These are phyloP conservation scores for Plagiodera versicolora DNA, from an alignment of 2,888 invertebrate species.

Conservation along the genomic window DNA sequence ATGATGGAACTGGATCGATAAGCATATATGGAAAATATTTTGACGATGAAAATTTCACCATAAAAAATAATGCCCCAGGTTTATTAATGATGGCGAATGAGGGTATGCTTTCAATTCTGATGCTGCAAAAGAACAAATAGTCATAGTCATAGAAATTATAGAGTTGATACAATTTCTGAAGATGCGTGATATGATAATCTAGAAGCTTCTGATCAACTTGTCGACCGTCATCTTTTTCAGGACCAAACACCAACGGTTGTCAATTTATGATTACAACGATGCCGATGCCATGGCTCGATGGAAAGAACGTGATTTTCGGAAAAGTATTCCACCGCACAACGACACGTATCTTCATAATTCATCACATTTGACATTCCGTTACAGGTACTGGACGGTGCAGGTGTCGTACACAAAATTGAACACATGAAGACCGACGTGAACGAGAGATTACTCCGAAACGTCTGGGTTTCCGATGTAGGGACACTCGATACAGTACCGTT, in stretches of 20 bases:
- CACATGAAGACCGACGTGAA: conserved; percentile 72
- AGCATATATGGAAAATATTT: conserved; percentile 87
- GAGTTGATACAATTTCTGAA: too few species aligned
- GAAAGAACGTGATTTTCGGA: conserved; percentile 86
- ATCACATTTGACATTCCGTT: conserved; percentile 14
- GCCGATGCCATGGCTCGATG: conserved; percentile 86
- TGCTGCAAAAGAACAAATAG: too few species aligned
- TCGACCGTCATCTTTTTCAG: conserved; percentile 50
- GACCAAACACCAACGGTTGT: conserved; percentile 88
- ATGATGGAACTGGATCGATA: conserved; percentile 81
- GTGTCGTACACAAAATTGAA: conserved; percentile 81
- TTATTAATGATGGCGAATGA: conserved; percentile 92
- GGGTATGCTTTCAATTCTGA: too few species aligned
- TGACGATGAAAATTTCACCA: conserved; percentile 81
- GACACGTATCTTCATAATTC: too few species aligned
- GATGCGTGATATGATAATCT: too few species aligned
- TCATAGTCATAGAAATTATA: too few species aligned
- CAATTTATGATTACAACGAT: conserved; percentile 94
- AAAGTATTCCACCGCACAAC: too few species aligned
- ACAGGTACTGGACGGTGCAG: conserved; percentile 78
- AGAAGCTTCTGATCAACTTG: too few species aligned
- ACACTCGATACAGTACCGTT: conserved; percentile 65
- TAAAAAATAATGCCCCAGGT: conserved; percentile 80
- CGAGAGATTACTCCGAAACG: conserved; percentile 70
- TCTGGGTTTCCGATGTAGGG: conserved; percentile 73